Evolutionary conservation across 2,113 vertebrate genomes (phyloP), one percentile per base, ranked within the genome.

Genomic region (Phrynosoma platyrhinos): DNA sequence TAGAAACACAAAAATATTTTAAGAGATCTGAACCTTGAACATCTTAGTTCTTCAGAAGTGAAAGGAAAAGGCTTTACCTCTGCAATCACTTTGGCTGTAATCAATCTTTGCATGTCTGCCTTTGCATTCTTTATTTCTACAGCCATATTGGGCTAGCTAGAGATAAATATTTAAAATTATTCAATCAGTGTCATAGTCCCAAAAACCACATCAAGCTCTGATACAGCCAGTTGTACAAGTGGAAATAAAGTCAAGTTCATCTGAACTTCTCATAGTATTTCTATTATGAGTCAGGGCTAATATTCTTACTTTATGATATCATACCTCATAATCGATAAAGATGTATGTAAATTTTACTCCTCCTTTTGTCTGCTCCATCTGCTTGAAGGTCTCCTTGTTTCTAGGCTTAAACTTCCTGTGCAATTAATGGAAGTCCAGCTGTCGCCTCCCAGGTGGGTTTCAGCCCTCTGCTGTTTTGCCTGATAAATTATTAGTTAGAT

Each of bases 401-500:
- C 36, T 6, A 62, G 74, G 79, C 68, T 21, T 55, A 84, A 85
- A 27, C 32, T 75, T n/a, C 75, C 47, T 91, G 69, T 47, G 36
- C n/a, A 91, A 75, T 47, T 64, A 87, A 62, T n/a, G 27, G 12
- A 55, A 58, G 1, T 72, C 18, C 2, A 84, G 20, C 40, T 47
- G 55, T 64, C 30, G 84, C 23, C 36, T 85, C 62, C 76, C 71
- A 53, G 23, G 40, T 23, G 53, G 5, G 66, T 23, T 5, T 30
- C 87, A 23, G 81, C 14, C 3, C 83, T 87, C 32, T 76, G 40
- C 27, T 66, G 80, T 68, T 76, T 55, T 79, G 75, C 32, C 76
- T 92, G 86, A 80, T 78, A 82, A 88, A 89, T 89, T 74, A 79
- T 9, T 75, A 71, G 32, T 89, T 78, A 1, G 2, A 68, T 58